Percentiles rank a stretch among this genome's conserved stretches.
Evolutionary conservation across 1,140 invertebrate species (phyloP).

Genomic region (Prorops nasuta): DNA sequence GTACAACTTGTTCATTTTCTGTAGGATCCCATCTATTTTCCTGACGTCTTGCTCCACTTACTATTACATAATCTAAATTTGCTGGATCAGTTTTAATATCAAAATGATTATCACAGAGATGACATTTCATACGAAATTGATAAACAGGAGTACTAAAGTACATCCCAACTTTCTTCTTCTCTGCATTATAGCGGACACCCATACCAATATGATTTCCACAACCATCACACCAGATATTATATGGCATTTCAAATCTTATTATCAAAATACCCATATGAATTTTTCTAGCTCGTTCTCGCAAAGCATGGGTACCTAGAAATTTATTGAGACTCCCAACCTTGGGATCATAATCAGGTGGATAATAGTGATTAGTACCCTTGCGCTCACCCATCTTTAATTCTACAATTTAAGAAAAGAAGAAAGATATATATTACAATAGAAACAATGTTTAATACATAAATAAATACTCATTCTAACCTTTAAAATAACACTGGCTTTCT

Average conservation of each 20-base stretch:
- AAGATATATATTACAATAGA: too few species aligned
- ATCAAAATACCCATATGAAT: slow-evolving; percentile 95
- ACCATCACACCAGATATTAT: slow-evolving; percentile 98
- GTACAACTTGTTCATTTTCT: slow-evolving; percentile 92
- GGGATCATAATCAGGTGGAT: slow-evolving; percentile 98
- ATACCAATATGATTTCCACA: slow-evolving; percentile 98
- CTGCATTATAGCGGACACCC: slow-evolving; percentile 98
- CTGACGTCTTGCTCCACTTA: slow-evolving; percentile 91
- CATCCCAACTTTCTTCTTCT: slow-evolving; percentile 98
- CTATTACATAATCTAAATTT: slow-evolving; percentile 97
- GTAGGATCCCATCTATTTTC: slow-evolving; percentile 98
- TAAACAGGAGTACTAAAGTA: slow-evolving; percentile 98
- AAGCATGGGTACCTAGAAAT: slow-evolving; percentile 91
- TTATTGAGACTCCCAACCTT: slow-evolving; percentile 89
- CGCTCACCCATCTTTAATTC: slow-evolving; percentile 85
- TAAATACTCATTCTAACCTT: too few species aligned
- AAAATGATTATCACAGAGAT: slow-evolving; percentile 97
- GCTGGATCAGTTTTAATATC: slow-evolving; percentile 98
- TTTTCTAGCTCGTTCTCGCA: slow-evolving; percentile 93
- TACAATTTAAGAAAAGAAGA: slow-evolving; percentile 11
- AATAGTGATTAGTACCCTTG: slow-evolving; percentile 97
- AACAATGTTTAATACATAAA: too few species aligned
- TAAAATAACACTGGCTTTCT: too few species aligned
- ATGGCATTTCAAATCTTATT: slow-evolving; percentile 99
- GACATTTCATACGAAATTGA: slow-evolving; percentile 99